Base-by-base conservation (phyloP, 2,888 invertebrate species). In the Drosophila setosimentum region DNA sequence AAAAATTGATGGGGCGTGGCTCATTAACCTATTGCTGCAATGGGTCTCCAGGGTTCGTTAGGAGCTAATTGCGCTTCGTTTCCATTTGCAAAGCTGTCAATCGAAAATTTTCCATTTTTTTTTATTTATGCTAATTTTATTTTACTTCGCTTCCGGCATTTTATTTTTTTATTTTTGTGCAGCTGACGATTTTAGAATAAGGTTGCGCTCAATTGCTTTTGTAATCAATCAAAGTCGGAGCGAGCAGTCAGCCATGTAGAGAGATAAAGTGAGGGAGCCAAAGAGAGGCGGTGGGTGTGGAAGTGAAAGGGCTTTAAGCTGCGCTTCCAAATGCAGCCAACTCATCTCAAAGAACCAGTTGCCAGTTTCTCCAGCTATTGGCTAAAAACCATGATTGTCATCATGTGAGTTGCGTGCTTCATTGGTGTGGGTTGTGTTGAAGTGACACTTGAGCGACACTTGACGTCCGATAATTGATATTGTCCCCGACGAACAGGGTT, bases 371-470 rank as follows among this genome's bases (percentile, higher is more conserved):
- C 37, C 40, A 45, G 21, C 45, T 24, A 45, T 45, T 55, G 57
- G 61, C 40, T 48, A 45, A 80, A 63, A 63, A 68, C 66, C 66
- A 64, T 68, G 76, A 76, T 73, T 68, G 76, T 79, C 80, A 79
- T 78, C 78, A 67, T 78, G 79, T 67, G 77, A 67, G 70, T 35
- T 70, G 50, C 51, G 58, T 61, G 68, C 72, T 72, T 35, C 63
- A 68, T 78, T 82, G 63, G 58, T 64, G 65, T 78, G 66, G 78
- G 87, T 76, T 81, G 84, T 87, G 81, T 69, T 82, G 89, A 89
- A 89, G 85, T 85, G 87, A 85, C 84, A 87, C 82, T 84, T 89
- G 84, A 89, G 84, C 82, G 84, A 85, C 84, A 85, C 80, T 89
- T 87, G 89, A 89, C 85, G 82, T 69, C 68, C 82, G 84, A 85